phyloP scores from a whole-genome alignment of 35 echinoderm and acorn worm genomes.

The Heliocidaris tuberculata region DNA sequence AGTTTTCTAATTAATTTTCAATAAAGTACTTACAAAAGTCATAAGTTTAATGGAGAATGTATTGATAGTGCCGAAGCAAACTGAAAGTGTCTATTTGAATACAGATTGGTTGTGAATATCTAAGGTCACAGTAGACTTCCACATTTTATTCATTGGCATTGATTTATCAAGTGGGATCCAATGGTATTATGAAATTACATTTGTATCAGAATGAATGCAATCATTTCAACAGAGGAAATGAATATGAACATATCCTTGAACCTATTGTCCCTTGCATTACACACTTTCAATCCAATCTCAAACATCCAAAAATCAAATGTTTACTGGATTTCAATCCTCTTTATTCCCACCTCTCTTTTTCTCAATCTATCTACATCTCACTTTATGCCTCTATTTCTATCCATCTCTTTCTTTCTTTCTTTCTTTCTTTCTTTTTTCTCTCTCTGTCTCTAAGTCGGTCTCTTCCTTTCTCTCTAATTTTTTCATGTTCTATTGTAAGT shows the following conservation, averaged over 20 bases:
- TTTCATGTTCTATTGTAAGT: not conserved
- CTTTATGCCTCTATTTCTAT: not conserved
- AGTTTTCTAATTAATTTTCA: too few species aligned
- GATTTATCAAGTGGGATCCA: not conserved
- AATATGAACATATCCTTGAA: constrained; percentile 1
- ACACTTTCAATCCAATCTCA: constrained; percentile 14
- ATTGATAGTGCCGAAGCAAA: not conserved
- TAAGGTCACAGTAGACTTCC: not conserved
- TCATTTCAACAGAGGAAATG: not conserved
- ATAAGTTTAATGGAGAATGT: not conserved
- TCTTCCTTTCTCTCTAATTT: not conserved
- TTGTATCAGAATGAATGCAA: not conserved
- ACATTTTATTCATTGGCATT: not conserved
- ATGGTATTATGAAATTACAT: not conserved
- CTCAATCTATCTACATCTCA: not conserved
- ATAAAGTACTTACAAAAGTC: too few species aligned
- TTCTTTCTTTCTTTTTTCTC: not conserved
- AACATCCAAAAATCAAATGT: constrained; percentile 30
- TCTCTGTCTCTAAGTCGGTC: not conserved
- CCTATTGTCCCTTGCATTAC: not conserved
- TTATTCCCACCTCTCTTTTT: not conserved
- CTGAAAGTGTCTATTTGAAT: not conserved
- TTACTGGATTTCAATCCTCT: constrained; percentile 25
- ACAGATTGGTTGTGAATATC: not conserved
- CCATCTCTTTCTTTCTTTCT: not conserved